Percentiles rank a stretch among this genome's conserved stretches.
phyloP scores from a whole-genome alignment of 2,888 invertebrate genomes.

The Ametastegia equiseti region DNA sequence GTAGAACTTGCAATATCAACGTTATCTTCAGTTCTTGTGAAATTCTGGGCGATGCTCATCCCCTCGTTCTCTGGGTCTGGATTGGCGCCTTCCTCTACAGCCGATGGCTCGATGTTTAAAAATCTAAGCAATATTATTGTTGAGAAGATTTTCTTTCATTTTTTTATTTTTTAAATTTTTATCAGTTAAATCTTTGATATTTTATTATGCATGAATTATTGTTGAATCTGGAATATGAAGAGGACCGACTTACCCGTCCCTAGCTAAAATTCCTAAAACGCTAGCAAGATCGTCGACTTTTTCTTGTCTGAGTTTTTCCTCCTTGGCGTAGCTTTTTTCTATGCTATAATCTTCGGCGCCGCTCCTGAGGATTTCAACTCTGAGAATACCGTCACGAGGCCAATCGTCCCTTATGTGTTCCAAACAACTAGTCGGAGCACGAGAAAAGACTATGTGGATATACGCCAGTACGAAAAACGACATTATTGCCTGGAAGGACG shows the following conservation, averaged over 20 bases:
- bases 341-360: conserved; percentile 86
- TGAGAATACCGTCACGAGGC: conserved; percentile 96
- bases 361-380: conserved; percentile 91
- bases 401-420: conserved; percentile 92
- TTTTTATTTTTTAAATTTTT: not conserved
- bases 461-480: conserved; percentile 95
- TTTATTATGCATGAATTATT: too few species aligned
- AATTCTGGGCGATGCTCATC: conserved; percentile 72
- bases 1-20: conserved; percentile 77
- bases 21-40: conserved; percentile 69
- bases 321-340: conserved; percentile 90
- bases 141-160: not conserved
- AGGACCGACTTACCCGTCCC: conserved; percentile 82
- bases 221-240: not conserved
- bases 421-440: conserved; percentile 95
- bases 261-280: conserved; percentile 81
- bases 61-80: conserved; percentile 73
- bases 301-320: conserved; percentile 84
- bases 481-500: conserved; percentile 82
- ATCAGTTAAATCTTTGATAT: not conserved
- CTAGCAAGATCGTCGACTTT: conserved; percentile 80
- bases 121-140: conserved; percentile 75
- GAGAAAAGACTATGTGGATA: conserved; percentile 96
- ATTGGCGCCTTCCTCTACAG: conserved; percentile 79
- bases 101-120: conserved; percentile 83